Conservation (phyloP, 2,113 vertebrate species). For the Thermophis baileyi region DNA sequence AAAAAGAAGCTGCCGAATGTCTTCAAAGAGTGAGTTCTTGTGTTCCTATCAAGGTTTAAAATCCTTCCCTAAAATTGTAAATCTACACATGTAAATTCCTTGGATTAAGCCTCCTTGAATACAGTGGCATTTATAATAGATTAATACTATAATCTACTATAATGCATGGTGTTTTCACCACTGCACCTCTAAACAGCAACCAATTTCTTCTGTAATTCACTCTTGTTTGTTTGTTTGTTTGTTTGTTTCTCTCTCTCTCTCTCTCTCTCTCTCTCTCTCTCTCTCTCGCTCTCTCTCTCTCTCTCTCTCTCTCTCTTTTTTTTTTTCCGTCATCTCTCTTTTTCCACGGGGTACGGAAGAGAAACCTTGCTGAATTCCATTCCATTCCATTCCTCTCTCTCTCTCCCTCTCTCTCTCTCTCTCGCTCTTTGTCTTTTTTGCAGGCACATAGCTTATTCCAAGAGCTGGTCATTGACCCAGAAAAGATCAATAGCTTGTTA, state of each 20-base stretch:
- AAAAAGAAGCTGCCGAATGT: conserved; percentile 73
- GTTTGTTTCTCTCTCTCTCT: too few species aligned
- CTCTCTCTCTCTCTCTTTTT: neutral
- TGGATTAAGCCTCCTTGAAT: neutral
- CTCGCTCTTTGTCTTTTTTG: neutral
- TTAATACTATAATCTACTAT: neutral
- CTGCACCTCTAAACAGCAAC: neutral
- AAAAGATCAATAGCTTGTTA: conserved; percentile 80
- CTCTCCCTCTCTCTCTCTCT: too few species aligned
- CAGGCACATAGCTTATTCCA: conserved; percentile 81
- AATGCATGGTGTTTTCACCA: neutral
- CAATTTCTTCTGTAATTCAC: neutral
- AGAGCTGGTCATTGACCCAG: conserved; percentile 79
- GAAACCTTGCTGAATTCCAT: too few species aligned
- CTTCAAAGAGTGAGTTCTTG: conserved; percentile 75
- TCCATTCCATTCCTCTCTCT: too few species aligned
- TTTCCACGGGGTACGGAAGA: too few species aligned
- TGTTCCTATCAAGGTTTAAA: accelerated
- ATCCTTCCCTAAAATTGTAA: neutral
- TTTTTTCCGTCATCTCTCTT: too few species aligned
- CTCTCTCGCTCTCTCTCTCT: neutral
- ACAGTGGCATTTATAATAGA: neutral
- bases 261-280: too few species aligned
- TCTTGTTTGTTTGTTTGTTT: neutral
- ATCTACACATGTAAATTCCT: neutral